A percentile compares a stretch with the other conserved stretches of the same genome.
Conservation (phyloP, 2,888 invertebrate species). For the Rhingia rostrata region DNA sequence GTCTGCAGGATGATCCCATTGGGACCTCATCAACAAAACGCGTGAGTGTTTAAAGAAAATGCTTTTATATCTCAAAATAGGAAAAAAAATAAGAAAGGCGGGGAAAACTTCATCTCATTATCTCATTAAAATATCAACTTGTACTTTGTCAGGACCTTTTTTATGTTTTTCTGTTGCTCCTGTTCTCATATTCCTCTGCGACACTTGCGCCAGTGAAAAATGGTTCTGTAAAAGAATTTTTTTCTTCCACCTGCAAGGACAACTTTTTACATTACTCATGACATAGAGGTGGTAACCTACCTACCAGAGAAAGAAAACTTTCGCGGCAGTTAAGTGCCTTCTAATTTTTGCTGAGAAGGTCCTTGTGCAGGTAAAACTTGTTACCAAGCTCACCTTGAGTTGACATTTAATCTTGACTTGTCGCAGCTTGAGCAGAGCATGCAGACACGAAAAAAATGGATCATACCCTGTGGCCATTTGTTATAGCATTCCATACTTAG, state of each 20-base stretch:
- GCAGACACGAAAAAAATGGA: slow-evolving; percentile 57
- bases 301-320: slow-evolving; percentile 54
- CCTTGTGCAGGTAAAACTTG: slow-evolving; percentile 68
- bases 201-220: slow-evolving; percentile 69
- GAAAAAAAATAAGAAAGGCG: slow-evolving; percentile 15
- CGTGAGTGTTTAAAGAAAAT: slow-evolving; percentile 50
- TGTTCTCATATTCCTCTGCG: slow-evolving; percentile 35
- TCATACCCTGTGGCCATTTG: slow-evolving; percentile 68
- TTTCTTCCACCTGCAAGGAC: slow-evolving; percentile 69
- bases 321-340: slow-evolving; percentile 74
- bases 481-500: slow-evolving; percentile 24
- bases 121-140: slow-evolving; percentile 74
- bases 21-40: slow-evolving; percentile 54
- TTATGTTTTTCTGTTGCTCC: neutral
- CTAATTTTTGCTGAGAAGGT: slow-evolving; percentile 64
- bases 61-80: slow-evolving; percentile 22
- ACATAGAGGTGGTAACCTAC: slow-evolving; percentile 3
- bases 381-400: slow-evolving; percentile 72
- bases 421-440: slow-evolving; percentile 61
- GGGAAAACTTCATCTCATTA: slow-evolving; percentile 71
- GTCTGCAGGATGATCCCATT: slow-evolving; percentile 7
- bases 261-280: slow-evolving; percentile 72
- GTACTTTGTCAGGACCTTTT: slow-evolving; percentile 52
- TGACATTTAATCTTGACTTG: slow-evolving; percentile 74
- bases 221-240: slow-evolving; percentile 41